Conservation (phyloP, 2,888 invertebrate species). For the Oasisia sp. region DNA sequence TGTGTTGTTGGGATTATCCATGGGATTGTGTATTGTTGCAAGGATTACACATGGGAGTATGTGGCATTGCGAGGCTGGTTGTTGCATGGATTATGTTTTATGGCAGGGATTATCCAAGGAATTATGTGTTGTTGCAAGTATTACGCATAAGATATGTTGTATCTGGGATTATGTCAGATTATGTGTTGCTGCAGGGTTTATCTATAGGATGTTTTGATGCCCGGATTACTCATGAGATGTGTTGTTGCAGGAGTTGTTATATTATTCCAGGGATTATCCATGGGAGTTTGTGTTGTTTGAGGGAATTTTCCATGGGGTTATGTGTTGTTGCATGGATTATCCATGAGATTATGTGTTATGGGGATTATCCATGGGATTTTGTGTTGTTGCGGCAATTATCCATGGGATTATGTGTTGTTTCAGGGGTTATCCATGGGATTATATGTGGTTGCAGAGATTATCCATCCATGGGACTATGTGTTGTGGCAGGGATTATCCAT, state of each 20-base stretch:
- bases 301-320: not conserved
- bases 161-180: not conserved
- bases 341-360: not conserved
- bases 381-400: not conserved
- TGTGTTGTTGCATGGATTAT: not conserved
- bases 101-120: too few species aligned
- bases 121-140: not conserved
- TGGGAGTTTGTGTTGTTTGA: not conserved
- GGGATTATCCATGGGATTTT: not conserved
- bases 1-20: too few species aligned
- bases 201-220: not conserved
- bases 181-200: not conserved
- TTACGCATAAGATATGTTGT: too few species aligned
- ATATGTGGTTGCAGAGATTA: not conserved
- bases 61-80: too few species aligned
- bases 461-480: not conserved
- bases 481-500: not conserved
- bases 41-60: too few species aligned
- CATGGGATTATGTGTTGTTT: not conserved
- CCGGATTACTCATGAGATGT: too few species aligned
- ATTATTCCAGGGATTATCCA: not conserved
- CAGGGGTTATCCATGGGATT: not conserved
- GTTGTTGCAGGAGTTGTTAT: not conserved
- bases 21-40: too few species aligned
- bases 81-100: too few species aligned